Evolutionary conservation across 1,140 invertebrate genomes (phyloP), one percentile per base, ranked within the genome.

Genomic region (Metaphire vulgaris): DNA sequence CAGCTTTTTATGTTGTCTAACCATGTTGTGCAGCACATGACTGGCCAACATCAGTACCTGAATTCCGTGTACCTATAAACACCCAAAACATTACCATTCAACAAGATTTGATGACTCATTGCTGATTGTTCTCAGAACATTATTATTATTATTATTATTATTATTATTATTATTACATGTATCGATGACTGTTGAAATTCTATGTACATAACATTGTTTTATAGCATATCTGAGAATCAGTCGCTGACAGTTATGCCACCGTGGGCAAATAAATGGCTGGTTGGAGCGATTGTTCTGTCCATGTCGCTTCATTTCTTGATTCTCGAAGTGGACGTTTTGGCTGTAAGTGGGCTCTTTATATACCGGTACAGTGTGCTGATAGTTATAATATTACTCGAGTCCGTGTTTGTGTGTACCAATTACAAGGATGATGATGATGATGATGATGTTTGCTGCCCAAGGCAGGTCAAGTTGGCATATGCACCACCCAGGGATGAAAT

Each of bases 241-340:
- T 99, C 97, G 69, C 90, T 99, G 77, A 87, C 99, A 75, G 89
- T 91, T 77, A 99, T 99, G 97, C 97, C 97, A 16, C 98, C 98
- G 84, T 99, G 98, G 98, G 88, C 89, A 84, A 99, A 99, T 89
- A 89, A 95, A 88, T 99, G 96, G 96, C 90, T 99, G 82, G 90
- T 99, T 82, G 93, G 92, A 80, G 96, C 98, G 82, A 99, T 99
- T 91, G 92, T 92, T 79, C 92, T 99, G 80, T 99, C 97, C 80
- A 99, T 99, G 92, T 93, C 93, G 80, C 93, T 99, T 83, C 98
- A 99, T 90, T 99, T 99, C 87, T 92, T 99, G 88, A 99, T 99
- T 88, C 91, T 99, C 78, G 95, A 99, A 87, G 91, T 99, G 81
- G 96, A 99, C 83, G 94, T 99, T 83, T 92, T 99, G 87, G 93